Conservation (phyloP, 2,888 invertebrate genomes). For the Caenorhabditis sp. region DNA sequence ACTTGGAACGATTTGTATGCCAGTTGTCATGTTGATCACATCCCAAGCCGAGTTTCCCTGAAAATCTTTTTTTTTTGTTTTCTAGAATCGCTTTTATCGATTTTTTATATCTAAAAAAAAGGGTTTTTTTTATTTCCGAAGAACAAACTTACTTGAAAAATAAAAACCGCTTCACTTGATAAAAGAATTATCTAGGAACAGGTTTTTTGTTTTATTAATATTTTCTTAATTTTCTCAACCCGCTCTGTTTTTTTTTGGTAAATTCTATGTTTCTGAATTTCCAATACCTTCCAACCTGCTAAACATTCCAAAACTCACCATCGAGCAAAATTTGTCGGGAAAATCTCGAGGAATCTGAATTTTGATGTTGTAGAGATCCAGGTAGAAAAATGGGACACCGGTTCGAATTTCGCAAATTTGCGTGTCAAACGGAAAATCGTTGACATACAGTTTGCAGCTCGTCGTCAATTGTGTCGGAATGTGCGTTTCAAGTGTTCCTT, state of each 20-base stretch:
- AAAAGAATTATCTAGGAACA: too few relatives aligned
- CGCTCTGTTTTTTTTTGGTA: too few relatives aligned
- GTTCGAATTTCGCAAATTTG: conserved; percentile 19
- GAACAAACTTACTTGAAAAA: too few relatives aligned
- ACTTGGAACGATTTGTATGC: conserved; percentile 9
- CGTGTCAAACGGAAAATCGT: conserved; percentile 19
- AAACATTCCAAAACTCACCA: not conserved
- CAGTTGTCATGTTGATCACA: conserved; percentile 9
- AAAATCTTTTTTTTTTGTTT: not conserved
- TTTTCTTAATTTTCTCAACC: too few relatives aligned
- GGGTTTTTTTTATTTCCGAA: too few relatives aligned
- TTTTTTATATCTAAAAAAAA: not conserved
- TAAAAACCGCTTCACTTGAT: too few relatives aligned
- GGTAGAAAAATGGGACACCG: conserved; percentile 8
- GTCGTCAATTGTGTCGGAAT: conserved; percentile 9
- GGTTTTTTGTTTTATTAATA: too few relatives aligned
- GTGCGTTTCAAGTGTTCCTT: conserved; percentile 3
- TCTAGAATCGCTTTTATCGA: too few relatives aligned
- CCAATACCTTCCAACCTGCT: conserved; percentile 6
- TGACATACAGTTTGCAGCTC: conserved; percentile 13
- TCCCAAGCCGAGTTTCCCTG: conserved; percentile 27
- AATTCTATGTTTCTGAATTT: too few relatives aligned
- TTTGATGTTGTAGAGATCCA: conserved; percentile 4
- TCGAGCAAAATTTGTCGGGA: not conserved
- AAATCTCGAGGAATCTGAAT: conserved; percentile 14